phyloP scores from a whole-genome alignment of 2,888 invertebrate species.

The Hypolimnas misippus region DNA sequence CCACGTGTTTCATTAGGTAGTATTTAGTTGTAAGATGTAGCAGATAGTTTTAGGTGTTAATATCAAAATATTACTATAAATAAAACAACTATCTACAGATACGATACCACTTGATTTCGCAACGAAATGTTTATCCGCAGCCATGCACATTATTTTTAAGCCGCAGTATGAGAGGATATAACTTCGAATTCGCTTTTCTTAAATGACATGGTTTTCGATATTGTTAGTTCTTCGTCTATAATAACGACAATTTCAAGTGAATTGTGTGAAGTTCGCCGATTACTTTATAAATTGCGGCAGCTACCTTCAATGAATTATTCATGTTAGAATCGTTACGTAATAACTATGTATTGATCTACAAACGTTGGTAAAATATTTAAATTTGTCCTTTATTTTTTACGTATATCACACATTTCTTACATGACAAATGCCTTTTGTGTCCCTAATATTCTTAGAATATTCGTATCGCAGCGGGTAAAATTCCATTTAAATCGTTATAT shows the following conservation, averaged over 20 bases:
- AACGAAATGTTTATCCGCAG: no score
- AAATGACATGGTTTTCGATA: no score
- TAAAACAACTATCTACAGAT: no score
- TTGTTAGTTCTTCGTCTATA: no score
- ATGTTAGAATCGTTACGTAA: constrained; percentile 1
- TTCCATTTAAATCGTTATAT: constrained; percentile 8
- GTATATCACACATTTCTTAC: constrained; percentile 2
- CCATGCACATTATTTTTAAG: no score
- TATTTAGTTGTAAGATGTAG: no score
- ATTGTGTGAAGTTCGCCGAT: constrained; percentile 3
- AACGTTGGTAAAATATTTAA: not conserved
- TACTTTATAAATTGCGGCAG: not conserved
- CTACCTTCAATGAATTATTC: not conserved
- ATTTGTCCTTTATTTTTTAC: constrained; percentile 1
- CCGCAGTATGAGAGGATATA: no score
- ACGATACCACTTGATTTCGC: no score
- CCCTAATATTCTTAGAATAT: constrained; percentile 5
- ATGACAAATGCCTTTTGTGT: constrained; percentile 7
- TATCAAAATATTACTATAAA: no score
- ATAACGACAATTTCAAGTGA: constrained; percentile 2
- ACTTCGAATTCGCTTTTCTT: no score
- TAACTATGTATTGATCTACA: constrained; percentile 6
- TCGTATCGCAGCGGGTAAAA: constrained; percentile 9
- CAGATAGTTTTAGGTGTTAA: no score
- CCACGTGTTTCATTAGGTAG: no score